phyloP scores from a whole-genome alignment of 2,888 invertebrate genomes.

The Choristoneura rosaceana region DNA sequence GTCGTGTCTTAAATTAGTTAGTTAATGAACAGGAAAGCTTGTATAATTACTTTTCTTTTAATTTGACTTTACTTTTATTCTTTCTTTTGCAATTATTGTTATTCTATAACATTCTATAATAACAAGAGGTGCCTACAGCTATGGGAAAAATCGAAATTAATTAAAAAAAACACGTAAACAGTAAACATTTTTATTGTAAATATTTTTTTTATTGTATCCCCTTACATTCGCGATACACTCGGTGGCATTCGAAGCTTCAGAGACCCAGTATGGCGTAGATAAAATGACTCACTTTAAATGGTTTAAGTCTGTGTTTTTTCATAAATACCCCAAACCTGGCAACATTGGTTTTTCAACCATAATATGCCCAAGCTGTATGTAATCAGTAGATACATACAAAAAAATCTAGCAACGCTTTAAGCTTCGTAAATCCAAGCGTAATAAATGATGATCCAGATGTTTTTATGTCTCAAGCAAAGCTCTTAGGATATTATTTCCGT shows the following conservation, averaged over 20 bases:
- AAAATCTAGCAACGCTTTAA: background rate
- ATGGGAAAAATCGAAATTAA: conserved; percentile 42
- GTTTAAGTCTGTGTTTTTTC: conserved; percentile 22
- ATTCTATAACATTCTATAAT: too few species aligned
- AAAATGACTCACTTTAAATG: conserved; percentile 35
- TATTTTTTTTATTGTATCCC: conserved; percentile 81
- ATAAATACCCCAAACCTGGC: conserved; percentile 25
- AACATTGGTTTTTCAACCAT: conserved; percentile 12
- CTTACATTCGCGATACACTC: conserved; percentile 77
- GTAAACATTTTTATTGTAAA: conserved; percentile 85
- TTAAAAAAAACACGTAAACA: conserved; percentile 76
- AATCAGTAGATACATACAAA: background rate
- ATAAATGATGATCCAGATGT: background rate
- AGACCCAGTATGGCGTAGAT: conserved; percentile 61
- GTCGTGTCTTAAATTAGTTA: too few species aligned
- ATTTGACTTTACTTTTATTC: too few species aligned
- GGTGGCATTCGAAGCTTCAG: conserved; percentile 67
- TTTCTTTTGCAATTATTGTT: too few species aligned
- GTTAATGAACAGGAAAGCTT: too few species aligned
- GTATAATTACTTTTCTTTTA: too few species aligned
- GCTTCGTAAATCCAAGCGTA: background rate
- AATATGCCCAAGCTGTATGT: background rate
- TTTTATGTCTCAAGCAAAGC: too few species aligned
- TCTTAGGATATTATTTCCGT: background rate
- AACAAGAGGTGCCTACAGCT: too few species aligned